Evolutionary conservation across 1,140 invertebrate genomes (phyloP).

Genomic region (Coenobita brevimanus): DNA sequence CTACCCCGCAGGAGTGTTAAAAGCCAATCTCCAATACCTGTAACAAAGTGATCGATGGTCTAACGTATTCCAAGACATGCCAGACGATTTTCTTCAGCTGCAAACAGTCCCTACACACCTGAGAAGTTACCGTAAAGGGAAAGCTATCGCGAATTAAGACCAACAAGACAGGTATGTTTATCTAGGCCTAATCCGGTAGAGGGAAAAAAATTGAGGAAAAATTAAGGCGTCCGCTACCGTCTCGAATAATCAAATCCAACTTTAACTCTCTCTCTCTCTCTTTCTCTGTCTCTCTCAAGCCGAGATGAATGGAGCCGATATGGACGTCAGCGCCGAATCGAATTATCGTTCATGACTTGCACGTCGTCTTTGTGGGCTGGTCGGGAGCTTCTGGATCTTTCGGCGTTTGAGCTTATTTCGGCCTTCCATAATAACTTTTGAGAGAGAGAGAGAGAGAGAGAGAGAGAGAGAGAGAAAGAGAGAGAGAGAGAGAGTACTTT

Average conservation of each 20-base stretch:
- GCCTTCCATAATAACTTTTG: conserved; percentile 9
- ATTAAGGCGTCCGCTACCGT: neutral
- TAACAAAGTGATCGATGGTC: too few relatives aligned
- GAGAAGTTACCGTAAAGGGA: too few relatives aligned
- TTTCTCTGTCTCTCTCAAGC: too few relatives aligned
- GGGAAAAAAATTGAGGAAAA: neutral
- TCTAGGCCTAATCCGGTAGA: conserved; percentile 16
- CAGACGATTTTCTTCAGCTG: too few relatives aligned
- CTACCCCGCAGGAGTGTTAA: too few relatives aligned
- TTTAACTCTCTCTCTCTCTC: too few relatives aligned
- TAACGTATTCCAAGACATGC: too few relatives aligned
- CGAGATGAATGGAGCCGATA: conserved; percentile 11
- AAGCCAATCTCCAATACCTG: too few relatives aligned
- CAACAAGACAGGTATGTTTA: too few relatives aligned
- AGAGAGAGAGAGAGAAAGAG: neutral
- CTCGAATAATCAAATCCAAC: conserved; percentile 12
- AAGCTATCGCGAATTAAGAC: too few relatives aligned
- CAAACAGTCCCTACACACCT: too few relatives aligned
- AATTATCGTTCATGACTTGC: conserved; percentile 62
- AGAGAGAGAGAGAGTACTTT: neutral
- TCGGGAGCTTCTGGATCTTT: conserved; percentile 7
- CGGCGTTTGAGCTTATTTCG: conserved; percentile 24
- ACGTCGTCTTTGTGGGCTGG: neutral
- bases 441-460: neutral
- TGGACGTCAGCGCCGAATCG: conserved; percentile 28